These are phyloP conservation scores for Lepidothrix coronata DNA, from an alignment of 2,113 vertebrate species.

Conservation along the genomic window DNA sequence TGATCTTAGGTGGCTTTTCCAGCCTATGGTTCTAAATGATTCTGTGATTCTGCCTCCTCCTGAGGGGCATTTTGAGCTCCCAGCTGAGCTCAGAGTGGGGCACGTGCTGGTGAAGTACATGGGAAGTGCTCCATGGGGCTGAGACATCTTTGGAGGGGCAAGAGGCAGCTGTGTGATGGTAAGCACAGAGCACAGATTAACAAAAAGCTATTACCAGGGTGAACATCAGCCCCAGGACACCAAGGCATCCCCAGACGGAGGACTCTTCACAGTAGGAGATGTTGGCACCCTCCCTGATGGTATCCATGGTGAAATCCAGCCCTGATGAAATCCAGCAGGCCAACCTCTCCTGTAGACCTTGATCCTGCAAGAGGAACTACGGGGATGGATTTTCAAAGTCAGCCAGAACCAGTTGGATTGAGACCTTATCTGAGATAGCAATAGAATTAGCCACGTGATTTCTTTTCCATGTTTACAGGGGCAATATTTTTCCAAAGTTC, in stretches of 20 bases:
- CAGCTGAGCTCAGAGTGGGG: not conserved
- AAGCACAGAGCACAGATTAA: not conserved
- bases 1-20: not conserved
- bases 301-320: not conserved
- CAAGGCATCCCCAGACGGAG: fast-evolving
- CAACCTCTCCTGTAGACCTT: not conserved
- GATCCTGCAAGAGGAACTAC: not conserved
- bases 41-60: not conserved
- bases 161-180: not conserved
- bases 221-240: not conserved
- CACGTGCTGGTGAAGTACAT: not conserved
- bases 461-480: not conserved
- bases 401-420: not conserved
- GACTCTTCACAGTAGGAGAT: not conserved
- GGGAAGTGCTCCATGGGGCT: not conserved
- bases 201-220: not conserved
- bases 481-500: not conserved
- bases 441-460: not conserved
- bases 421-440: not conserved
- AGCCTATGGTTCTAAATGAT: not conserved
- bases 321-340: fast-evolving
- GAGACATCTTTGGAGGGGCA: not conserved
- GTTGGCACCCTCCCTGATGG: not conserved
- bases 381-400: not conserved
- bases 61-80: too few relatives aligned